These are phyloP conservation scores for Oreohelix idahoensis DNA, from an alignment of 1,140 invertebrate species.

Conservation along the genomic window DNA sequence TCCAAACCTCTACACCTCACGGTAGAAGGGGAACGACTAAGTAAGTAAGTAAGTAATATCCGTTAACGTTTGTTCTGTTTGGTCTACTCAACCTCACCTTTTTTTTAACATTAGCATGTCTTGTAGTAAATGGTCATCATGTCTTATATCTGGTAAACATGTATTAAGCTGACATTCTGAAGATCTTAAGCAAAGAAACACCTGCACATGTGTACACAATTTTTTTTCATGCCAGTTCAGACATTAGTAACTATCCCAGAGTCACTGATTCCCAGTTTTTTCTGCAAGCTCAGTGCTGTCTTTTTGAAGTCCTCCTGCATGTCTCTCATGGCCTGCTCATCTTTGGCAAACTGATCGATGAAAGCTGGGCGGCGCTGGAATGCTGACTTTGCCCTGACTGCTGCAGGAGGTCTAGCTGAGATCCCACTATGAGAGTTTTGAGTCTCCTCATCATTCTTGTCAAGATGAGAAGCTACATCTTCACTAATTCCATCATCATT, in stretches of 20 bases:
- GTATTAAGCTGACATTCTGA: no score
- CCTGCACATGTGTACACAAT: no score
- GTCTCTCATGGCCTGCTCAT: conserved; percentile 22
- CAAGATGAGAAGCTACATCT: not conserved
- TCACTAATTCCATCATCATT: not conserved
- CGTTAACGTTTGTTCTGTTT: no score
- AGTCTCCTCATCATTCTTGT: not conserved
- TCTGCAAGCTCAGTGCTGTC: conserved; percentile 23
- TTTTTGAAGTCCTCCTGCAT: conserved; percentile 36
- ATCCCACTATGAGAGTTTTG: not conserved
- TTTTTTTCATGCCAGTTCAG: not conserved
- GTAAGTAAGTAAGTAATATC: no score
- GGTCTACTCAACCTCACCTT: no score
- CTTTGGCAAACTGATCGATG: conserved; percentile 34
- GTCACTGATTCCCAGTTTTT: conserved; percentile 28
- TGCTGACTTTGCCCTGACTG: conserved; percentile 9
- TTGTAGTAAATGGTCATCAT: no score
- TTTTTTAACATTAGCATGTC: no score
- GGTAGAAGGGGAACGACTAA: no score
- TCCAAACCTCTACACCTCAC: no score
- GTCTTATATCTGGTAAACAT: no score
- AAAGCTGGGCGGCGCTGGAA: conserved; percentile 5
- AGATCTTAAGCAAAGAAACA: no score
- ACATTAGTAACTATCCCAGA: conserved; percentile 11
- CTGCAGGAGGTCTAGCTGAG: not conserved